These are phyloP conservation scores for Cisticola juncidis DNA, from an alignment of 2,113 vertebrate species.

Conservation along the genomic window DNA sequence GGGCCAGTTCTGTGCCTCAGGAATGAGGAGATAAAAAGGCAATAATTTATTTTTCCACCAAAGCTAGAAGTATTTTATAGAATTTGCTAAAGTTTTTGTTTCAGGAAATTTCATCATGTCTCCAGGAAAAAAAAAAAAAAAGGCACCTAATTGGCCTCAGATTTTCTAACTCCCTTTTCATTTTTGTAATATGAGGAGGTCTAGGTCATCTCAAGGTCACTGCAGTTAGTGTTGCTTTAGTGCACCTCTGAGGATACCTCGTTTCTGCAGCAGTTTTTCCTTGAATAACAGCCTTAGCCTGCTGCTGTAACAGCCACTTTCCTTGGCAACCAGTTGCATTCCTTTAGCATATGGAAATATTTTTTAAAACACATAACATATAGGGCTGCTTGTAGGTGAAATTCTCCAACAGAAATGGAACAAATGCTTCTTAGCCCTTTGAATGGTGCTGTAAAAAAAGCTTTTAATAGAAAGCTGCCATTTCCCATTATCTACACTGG, in stretches of 20 bases:
- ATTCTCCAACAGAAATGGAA: conserved; percentile 39
- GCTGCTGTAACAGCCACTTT: conserved; percentile 68
- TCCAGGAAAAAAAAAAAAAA: conserved; percentile 52
- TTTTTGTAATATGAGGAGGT: conserved; percentile 75
- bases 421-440: conserved; percentile 16
- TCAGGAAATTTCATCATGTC: conserved; percentile 86
- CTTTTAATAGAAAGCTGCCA: background rate
- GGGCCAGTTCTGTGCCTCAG: conserved; percentile 81
- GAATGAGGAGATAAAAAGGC: conserved; percentile 78
- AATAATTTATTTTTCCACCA: conserved; percentile 80
- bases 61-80: conserved; percentile 77
- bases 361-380: conserved; percentile 77
- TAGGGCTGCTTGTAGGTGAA: conserved; percentile 66
- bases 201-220: conserved; percentile 77
- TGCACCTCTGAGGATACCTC: conserved; percentile 79
- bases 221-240: conserved; percentile 73
- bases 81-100: conserved; percentile 78
- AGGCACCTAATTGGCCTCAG: conserved; percentile 73
- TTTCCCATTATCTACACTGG: background rate
- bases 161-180: conserved; percentile 71
- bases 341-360: conserved; percentile 83
- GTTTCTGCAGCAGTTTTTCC: conserved; percentile 75
- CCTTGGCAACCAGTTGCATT: conserved; percentile 78
- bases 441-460: background rate
- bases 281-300: conserved; percentile 71